phyloP scores from a whole-genome alignment of 2,113 vertebrate genomes.

The Aegotheles bennettii region DNA sequence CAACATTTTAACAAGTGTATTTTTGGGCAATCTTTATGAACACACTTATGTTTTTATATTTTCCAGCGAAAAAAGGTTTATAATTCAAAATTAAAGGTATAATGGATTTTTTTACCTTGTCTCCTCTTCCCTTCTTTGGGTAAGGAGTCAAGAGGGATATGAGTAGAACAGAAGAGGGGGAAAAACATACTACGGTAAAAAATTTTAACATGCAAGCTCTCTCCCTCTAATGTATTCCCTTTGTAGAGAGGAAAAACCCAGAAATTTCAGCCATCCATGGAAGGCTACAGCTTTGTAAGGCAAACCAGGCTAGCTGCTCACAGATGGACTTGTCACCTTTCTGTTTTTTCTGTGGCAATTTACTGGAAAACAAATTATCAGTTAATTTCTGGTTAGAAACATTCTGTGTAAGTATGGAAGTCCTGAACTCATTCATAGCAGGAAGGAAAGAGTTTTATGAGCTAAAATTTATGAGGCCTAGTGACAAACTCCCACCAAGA shows the following conservation, averaged over 20 bases:
- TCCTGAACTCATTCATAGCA: background rate
- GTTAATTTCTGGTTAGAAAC: background rate
- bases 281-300: background rate
- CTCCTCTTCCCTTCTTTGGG: background rate
- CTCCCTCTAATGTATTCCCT: background rate
- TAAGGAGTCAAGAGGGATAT: background rate
- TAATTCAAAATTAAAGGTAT: background rate
- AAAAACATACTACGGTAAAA: background rate
- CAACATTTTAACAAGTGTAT: background rate
- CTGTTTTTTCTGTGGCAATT: background rate
- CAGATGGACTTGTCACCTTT: background rate
- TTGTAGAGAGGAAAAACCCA: background rate
- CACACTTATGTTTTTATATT: background rate
- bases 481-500: background rate
- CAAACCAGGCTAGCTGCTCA: background rate
- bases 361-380: background rate
- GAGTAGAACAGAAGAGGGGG: background rate
- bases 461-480: background rate
- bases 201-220: background rate
- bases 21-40: background rate
- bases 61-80: background rate
- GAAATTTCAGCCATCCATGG: background rate
- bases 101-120: background rate
- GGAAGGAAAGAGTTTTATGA: slow-evolving; percentile 28
- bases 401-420: background rate